Evolutionary conservation across 2,113 vertebrate genomes (phyloP), one percentile per base, ranked within the genome.

Genomic region (Salvelinus alpinus): DNA sequence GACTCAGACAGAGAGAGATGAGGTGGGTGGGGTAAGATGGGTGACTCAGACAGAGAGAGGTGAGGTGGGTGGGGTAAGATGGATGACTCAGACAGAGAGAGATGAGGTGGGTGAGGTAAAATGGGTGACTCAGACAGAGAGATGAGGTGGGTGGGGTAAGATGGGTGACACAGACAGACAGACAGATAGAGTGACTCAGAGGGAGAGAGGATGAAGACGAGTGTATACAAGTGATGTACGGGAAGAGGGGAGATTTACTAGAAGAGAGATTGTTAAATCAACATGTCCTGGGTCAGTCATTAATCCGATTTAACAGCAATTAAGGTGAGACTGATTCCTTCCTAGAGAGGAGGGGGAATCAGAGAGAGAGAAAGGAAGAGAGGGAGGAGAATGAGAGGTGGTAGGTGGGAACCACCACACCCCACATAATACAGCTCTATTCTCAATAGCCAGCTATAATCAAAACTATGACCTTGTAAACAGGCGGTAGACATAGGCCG

Each of bases 291-390:
- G 89, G 89, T 91, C 91, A 93, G 91, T 93, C 91, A 90, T 94
- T 94, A 93, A 93, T 94, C 92, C 84, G 88, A 93, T 94, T 93
- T 93, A 93, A 91, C 89, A 88, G 90, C 92, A 92, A 92, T 93
- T 93, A 94, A 92, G 88, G 89, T 92, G 88, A 92, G 90, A 93
- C 90, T 89, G 90, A 90, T 92, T 91, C 89, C 84, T 93, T 91
- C 88, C 88, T 88, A 83, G 75, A 88, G 87, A 89, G 84, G 81
- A 88, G 89, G 88, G 87, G 86, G 85, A 88, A 34, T 74, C 47
- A 64, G 51, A 47, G 57, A 59, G 48, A 34, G 60, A 71, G 74
- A 66, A 29, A 74, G 38, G 72, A 47, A 27, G 20, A 72, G 48
- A 74, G 68, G 25, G 60, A 73, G 64, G 16, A 48, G 67, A 64